A percentile compares a stretch with the other conserved stretches of the same genome.
Conservation (phyloP, 2,888 invertebrate species). For the Pemphredon lugubris region DNA sequence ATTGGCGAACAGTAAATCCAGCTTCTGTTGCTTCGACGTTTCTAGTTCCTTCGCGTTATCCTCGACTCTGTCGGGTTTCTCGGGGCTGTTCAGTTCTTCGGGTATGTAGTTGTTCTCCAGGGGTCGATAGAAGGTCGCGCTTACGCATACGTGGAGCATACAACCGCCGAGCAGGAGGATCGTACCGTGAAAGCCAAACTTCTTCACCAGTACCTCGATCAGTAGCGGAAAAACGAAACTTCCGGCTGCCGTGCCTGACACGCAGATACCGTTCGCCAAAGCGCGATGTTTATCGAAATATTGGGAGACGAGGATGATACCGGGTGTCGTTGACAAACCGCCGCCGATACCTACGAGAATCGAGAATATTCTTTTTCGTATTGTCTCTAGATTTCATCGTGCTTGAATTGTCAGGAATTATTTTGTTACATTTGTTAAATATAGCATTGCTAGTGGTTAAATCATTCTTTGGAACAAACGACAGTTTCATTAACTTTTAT, state of each 20-base stretch:
- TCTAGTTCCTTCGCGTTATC: slow-evolving; percentile 55
- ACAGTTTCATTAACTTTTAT: too few species aligned
- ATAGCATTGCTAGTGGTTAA: too few species aligned
- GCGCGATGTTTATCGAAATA: slow-evolving; percentile 91
- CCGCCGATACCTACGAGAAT: slow-evolving; percentile 87
- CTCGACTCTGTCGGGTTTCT: slow-evolving; percentile 44
- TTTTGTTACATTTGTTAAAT: too few species aligned
- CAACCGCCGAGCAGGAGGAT: slow-evolving; percentile 87
- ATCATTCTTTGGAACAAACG: too few species aligned
- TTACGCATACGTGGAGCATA: slow-evolving; percentile 89
- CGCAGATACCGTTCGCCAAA: slow-evolving; percentile 90
- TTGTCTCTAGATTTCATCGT: neutral
- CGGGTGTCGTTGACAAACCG: slow-evolving; percentile 90
- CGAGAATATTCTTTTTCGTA: neutral
- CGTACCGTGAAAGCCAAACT: slow-evolving; percentile 89
- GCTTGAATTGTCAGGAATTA: neutral
- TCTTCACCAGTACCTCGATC: slow-evolving; percentile 86
- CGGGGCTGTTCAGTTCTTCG: slow-evolving; percentile 7
- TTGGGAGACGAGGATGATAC: slow-evolving; percentile 90
- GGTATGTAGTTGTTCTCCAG: slow-evolving; percentile 80
- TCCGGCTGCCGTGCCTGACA: slow-evolving; percentile 90
- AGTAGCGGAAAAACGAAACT: slow-evolving; percentile 90
- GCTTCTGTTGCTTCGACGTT: slow-evolving; percentile 77
- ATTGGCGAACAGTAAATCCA: slow-evolving; percentile 77
- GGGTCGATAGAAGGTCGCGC: slow-evolving; percentile 86